phyloP scores from a whole-genome alignment of 92 coral and sea anemone genomes.

The Parazoanthus swiftii region DNA sequence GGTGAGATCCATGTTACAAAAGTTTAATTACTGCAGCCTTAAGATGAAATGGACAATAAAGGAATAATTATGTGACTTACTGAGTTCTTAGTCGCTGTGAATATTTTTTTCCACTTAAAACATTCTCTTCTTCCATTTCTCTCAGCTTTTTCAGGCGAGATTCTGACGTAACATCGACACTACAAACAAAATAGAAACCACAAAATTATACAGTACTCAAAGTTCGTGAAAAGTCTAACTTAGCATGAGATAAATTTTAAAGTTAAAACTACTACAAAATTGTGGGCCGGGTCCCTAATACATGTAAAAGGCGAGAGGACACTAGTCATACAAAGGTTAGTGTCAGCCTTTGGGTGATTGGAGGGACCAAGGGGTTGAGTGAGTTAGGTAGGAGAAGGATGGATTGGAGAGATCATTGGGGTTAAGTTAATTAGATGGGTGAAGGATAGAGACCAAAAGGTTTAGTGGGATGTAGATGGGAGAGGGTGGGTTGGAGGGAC shows the following conservation, averaged over 20 bases:
- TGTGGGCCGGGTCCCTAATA: too few relatives aligned
- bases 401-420: not conserved
- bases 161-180: conserved; percentile 76
- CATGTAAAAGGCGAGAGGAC: too few relatives aligned
- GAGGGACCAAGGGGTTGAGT: not conserved
- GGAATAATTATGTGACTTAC: conserved; percentile 52
- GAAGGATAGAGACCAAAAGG: not conserved
- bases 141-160: conserved; percentile 81
- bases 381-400: not conserved
- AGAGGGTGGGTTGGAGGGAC: too few relatives aligned
- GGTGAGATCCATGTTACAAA: too few relatives aligned
- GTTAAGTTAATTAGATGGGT: not conserved
- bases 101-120: conserved; percentile 73
- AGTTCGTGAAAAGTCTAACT: not conserved
- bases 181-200: conserved; percentile 34
- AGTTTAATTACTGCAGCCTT: too few relatives aligned
- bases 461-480: too few relatives aligned
- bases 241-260: not conserved
- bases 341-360: not conserved
- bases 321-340: too few relatives aligned
- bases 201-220: not conserved
- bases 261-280: too few relatives aligned
- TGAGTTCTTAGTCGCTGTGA: conserved; percentile 81
- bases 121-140: conserved; percentile 70
- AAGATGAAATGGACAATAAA: too few relatives aligned